Evolutionary conservation across 2,113 vertebrate species (phyloP), one percentile per base, ranked within the genome.

Genomic region (Mormoops blainvillei): DNA sequence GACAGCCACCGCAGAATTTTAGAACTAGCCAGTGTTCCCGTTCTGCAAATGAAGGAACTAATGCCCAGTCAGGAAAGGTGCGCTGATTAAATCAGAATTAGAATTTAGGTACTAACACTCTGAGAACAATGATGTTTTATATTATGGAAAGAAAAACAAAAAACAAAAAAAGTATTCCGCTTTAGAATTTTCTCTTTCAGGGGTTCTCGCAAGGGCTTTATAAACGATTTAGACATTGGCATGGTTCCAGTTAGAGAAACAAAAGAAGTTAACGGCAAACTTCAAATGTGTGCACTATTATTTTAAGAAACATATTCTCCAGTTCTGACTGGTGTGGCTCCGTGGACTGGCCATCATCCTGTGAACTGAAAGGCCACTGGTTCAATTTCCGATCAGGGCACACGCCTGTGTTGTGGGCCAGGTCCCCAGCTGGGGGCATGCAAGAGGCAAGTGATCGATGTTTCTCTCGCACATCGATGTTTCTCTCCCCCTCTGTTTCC

Each of bases 261-360:
- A 95, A 96, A 97, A 94, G 89, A 63, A 96, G 77, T 80, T 94
- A 95, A 97, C 89, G 95, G 73, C 67, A 94, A 68, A 67, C 73
- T 95, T 96, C 86, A 95, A 96, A 77, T 95, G 95, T 95, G 90
- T 97, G 91, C 93, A 24, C 58, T 94, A 95, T 96, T 96, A 95
- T 97, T 96, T 96, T 78, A 96, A 96, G 94, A 90, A 81, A 97
- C 96, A 97, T 95, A 86, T 95, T 97, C 93, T 97, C 95, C 97
- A 97, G 97, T 28, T 31, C 61, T 63, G 61, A 31, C 61, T 31
- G 4, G 28, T 15, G 28, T 63, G 61, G 28, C 61, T 63, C 26
- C 7, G 61, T 63, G 61, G 61, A 31, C 6, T 63, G 61, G 61
- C 12, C 61, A 63, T 63, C 61, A 63, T 63, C 61, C 28, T 63